phyloP scores from a whole-genome alignment of 2,888 invertebrate genomes.

The Toxonevra muliebris region DNA sequence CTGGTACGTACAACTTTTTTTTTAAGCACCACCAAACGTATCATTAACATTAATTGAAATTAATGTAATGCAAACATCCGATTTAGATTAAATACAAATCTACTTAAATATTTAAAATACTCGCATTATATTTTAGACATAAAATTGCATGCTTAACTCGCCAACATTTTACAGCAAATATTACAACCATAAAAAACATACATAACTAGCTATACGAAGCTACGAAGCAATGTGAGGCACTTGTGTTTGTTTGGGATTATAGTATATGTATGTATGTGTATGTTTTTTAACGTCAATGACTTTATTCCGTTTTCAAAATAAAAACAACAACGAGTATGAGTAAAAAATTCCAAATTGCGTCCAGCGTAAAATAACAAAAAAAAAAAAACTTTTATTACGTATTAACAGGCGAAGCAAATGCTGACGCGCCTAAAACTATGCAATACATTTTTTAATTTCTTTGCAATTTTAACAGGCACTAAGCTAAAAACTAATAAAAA shows the following conservation, averaged over 20 bases:
- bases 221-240: too few relatives aligned
- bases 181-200: background rate
- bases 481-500: too few relatives aligned
- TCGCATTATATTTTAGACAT: background rate
- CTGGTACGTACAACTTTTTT: too few relatives aligned
- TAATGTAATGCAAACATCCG: conserved; percentile 41
- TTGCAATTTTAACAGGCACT: background rate
- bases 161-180: background rate
- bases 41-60: conserved; percentile 37
- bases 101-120: background rate
- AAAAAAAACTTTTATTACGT: conserved; percentile 28
- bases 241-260: conserved; percentile 2
- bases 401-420: conserved; percentile 28
- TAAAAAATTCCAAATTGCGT: background rate
- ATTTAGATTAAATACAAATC: conserved; percentile 40
- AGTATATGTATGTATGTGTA: background rate
- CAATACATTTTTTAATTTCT: conserved; percentile 21
- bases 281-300: conserved; percentile 21
- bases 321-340: too few relatives aligned
- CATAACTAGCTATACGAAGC: background rate
- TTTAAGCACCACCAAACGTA: background rate
- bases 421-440: conserved; percentile 34
- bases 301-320: conserved; percentile 10
- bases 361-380: conserved; percentile 1
- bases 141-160: conserved; percentile 7